Conservation (phyloP, 2,113 vertebrate species). For the Furnarius figulus region DNA sequence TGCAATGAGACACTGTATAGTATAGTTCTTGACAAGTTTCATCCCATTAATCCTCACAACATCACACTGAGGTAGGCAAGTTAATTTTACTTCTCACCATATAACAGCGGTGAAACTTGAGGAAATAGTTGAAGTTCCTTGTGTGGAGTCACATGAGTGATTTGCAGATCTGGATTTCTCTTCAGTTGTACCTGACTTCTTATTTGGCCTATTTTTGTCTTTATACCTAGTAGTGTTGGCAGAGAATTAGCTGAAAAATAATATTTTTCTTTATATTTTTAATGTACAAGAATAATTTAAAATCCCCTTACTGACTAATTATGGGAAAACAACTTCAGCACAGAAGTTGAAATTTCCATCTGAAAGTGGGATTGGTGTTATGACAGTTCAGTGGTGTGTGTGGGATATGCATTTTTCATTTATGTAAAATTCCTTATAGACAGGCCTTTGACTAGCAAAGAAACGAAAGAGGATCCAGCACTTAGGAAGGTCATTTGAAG, state of each 20-base stretch:
- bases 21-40: background rate
- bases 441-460: background rate
- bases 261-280: background rate
- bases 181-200: background rate
- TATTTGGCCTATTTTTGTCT: background rate
- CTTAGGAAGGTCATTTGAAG: background rate
- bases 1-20: background rate
- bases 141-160: background rate
- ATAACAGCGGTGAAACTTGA: constrained; percentile 8
- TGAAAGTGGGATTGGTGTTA: constrained; percentile 14
- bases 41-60: constrained; percentile 4
- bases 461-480: background rate
- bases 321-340: background rate
- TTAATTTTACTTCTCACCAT: background rate
- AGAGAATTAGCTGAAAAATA: background rate
- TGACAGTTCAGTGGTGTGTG: background rate
- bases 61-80: background rate
- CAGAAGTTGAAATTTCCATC: background rate
- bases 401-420: background rate
- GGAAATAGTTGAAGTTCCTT: background rate
- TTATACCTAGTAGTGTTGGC: background rate
- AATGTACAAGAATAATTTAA: background rate
- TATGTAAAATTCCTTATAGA: background rate
- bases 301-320: background rate
- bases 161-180: background rate